Evolutionary conservation across 2,113 vertebrate species (phyloP).

Genomic region (Nothocercus julius): DNA sequence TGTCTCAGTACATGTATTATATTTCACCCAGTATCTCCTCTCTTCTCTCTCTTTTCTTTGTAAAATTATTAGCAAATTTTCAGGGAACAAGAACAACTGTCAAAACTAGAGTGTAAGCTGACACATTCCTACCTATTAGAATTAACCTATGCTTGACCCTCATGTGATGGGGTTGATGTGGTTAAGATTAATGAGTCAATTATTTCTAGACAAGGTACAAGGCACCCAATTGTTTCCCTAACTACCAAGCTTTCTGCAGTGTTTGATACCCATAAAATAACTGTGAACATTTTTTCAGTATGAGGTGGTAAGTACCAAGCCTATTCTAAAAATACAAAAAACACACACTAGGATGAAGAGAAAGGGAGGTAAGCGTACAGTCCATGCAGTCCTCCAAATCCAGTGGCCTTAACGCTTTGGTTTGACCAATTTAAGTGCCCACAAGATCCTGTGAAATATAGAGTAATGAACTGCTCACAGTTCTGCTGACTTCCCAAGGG

Average conservation of each 20-base stretch:
- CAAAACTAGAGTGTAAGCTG: conserved; percentile 37
- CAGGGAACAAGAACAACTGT: background rate
- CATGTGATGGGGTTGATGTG: conserved; percentile 31
- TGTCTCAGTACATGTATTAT: background rate
- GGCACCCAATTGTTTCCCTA: conserved; percentile 57
- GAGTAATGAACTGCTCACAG: conserved; percentile 25
- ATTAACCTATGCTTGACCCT: conserved; percentile 75
- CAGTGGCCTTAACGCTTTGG: conserved; percentile 49
- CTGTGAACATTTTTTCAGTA: conserved; percentile 20
- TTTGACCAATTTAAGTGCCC: conserved; percentile 36
- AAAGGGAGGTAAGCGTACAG: conserved; percentile 28
- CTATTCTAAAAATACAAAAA: conserved; percentile 44
- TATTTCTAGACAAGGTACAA: conserved; percentile 72
- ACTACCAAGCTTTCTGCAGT: conserved; percentile 10
- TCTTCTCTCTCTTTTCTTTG: background rate
- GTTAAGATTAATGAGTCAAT: conserved; percentile 79
- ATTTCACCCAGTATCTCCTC: background rate
- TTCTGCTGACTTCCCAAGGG: background rate
- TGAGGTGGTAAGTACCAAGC: conserved; percentile 6
- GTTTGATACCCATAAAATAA: conserved; percentile 64
- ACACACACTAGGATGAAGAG: conserved; percentile 57
- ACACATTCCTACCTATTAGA: conserved; percentile 58
- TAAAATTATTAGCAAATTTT: conserved; percentile 14
- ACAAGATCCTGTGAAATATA: background rate
- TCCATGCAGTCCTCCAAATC: conserved; percentile 44